A percentile compares a stretch with the other conserved stretches of the same genome.
phyloP scores from a whole-genome alignment of 35 echinoderm and acorn worm species.

The Holothuria glaberrima region DNA sequence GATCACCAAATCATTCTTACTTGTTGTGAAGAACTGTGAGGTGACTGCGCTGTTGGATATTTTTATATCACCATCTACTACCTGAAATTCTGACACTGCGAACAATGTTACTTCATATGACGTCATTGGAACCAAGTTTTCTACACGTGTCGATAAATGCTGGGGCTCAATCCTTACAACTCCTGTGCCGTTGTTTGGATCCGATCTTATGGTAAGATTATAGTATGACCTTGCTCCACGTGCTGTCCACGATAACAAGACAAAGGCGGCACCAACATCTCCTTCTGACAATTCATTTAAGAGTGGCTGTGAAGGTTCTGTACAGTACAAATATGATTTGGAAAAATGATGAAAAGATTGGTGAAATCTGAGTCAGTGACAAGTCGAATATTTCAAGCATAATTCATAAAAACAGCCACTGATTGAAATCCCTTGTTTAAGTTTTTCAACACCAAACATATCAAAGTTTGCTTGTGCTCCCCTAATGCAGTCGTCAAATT shows the following conservation, averaged over 20 bases:
- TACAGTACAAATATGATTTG: too few species aligned
- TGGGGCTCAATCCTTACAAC: not conserved
- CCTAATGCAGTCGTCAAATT: too few species aligned
- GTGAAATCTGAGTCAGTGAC: too few species aligned
- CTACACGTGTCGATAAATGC: not conserved
- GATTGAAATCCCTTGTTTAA: too few species aligned
- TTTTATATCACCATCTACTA: not conserved
- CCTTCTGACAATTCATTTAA: not conserved
- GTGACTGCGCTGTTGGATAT: not conserved
- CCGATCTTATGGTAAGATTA: not conserved
- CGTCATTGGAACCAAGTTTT: not conserved
- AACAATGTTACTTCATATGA: not conserved
- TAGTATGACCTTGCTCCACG: not conserved
- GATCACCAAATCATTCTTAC: not conserved
- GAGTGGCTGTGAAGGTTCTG: not conserved
- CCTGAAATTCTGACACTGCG: constrained; percentile 14
- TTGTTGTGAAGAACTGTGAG: not conserved
- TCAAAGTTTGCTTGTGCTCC: too few species aligned
- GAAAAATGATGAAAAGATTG: too few species aligned
- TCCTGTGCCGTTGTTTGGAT: too few species aligned
- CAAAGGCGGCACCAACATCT: constrained; percentile 9
- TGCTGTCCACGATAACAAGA: not conserved
- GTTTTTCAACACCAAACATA: too few species aligned
- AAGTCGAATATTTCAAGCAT: too few species aligned
- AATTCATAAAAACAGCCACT: too few species aligned